These are phyloP conservation scores for Dicaeum eximium DNA, from an alignment of 2,113 vertebrate species.

Conservation along the genomic window DNA sequence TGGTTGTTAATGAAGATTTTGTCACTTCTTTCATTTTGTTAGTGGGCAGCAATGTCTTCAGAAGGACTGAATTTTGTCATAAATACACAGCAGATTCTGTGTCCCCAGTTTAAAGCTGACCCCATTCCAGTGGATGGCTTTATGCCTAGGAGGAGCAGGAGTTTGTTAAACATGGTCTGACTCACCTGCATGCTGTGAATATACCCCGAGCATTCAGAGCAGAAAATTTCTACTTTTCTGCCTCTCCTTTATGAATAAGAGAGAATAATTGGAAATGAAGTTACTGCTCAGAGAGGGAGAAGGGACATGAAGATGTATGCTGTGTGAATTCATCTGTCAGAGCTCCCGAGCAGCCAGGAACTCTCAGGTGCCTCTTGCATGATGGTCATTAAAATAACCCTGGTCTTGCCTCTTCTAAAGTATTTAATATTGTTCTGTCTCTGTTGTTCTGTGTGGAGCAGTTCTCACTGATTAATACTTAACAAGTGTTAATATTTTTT, in stretches of 20 bases:
- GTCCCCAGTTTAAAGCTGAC: neutral
- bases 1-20: neutral
- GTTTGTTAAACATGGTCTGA: neutral
- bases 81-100: neutral
- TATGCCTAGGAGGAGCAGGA: neutral
- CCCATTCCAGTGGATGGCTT: neutral
- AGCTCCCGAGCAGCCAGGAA: neutral
- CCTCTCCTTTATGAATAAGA: neutral
- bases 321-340: neutral
- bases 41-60: neutral
- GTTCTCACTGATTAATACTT: conserved; percentile 43
- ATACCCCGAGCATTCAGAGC: neutral
- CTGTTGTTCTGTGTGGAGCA: neutral
- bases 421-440: neutral
- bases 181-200: neutral
- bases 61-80: neutral
- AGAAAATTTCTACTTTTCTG: conserved; percentile 1
- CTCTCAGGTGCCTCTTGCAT: neutral
- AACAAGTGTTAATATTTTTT: conserved; percentile 33
- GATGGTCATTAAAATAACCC: conserved; percentile 3
- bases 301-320: neutral
- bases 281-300: neutral
- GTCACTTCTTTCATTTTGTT: neutral
- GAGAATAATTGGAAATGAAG: conserved; percentile 11
- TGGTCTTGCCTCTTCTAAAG: neutral